Conservation (phyloP, 2,888 invertebrate species). For the Microdon myrmicae region DNA sequence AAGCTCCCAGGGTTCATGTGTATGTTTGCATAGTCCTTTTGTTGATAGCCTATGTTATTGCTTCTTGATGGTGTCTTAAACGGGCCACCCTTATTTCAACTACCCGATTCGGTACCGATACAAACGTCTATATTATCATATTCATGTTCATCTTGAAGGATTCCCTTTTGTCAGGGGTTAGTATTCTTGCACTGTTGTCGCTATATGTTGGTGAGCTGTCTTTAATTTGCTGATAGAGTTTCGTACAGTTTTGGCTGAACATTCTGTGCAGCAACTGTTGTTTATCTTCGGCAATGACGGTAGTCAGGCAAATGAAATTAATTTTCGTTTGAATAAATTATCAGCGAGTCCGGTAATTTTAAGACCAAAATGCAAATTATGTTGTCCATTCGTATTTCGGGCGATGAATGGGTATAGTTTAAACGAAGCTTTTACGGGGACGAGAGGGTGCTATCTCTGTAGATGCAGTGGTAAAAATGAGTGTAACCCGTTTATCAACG, state of each 20-base stretch:
- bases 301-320: conserved; percentile 50
- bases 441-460: conserved; percentile 18
- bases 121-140: conserved; percentile 8
- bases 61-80: conserved; percentile 48
- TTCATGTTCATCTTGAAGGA: conserved; percentile 6
- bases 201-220: not conserved
- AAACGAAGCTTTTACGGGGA: conserved; percentile 14
- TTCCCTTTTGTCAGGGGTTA: conserved; percentile 3
- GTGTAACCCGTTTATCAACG: conserved; percentile 21
- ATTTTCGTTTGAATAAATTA: conserved; percentile 51
- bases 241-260: no score
- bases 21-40: not conserved
- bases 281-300: conserved; percentile 31
- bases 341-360: conserved; percentile 36
- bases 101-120: not conserved
- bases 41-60: conserved; percentile 45
- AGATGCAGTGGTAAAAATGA: conserved; percentile 3
- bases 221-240: not conserved
- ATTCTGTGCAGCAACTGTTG: no score
- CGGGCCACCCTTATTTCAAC: conserved; percentile 12
- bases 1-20: conserved; percentile 8
- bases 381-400: no score
- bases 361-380: conserved; percentile 39
- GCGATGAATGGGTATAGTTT: conserved; percentile 1
- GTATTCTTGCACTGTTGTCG: not conserved